A percentile compares a stretch with the other conserved stretches of the same genome.
Conservation (phyloP, 1,140 invertebrate genomes). For the Drusus annulatus region DNA sequence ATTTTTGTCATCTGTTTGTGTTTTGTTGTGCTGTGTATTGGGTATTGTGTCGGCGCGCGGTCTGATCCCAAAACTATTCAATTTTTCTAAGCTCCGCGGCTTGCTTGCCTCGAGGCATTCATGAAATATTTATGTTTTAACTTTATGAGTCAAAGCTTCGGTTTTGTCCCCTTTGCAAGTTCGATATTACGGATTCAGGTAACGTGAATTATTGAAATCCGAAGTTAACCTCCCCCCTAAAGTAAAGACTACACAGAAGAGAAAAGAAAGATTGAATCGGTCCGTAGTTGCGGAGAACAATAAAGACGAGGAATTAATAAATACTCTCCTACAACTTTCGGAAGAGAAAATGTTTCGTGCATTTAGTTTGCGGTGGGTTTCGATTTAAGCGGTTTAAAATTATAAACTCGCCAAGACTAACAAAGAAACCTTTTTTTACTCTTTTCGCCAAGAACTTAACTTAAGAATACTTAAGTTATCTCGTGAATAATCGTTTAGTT, state of each 20-base stretch:
- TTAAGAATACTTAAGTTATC: too few relatives aligned
- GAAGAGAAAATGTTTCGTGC: too few relatives aligned
- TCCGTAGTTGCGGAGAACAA: background rate
- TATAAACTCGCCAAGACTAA: too few relatives aligned
- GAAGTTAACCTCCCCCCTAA: conserved; percentile 17
- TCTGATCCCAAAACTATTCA: background rate
- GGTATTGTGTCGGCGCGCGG: too few relatives aligned
- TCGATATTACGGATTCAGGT: conserved; percentile 50
- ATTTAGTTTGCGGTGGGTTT: too few relatives aligned
- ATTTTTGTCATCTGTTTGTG: too few relatives aligned
- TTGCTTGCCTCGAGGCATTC: conserved; percentile 29
- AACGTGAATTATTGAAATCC: conserved; percentile 50
- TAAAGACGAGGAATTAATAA: conserved; percentile 23
- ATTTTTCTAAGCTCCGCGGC: conserved; percentile 20
- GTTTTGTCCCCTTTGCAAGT: conserved; percentile 46
- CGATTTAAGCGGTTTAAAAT: too few relatives aligned
- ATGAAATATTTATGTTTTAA: conserved; percentile 52
- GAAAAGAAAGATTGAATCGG: conserved; percentile 14
- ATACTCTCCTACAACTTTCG: background rate
- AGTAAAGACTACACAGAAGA: background rate
- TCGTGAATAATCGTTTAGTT: background rate
- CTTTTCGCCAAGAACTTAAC: too few relatives aligned
- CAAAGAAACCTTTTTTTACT: too few relatives aligned
- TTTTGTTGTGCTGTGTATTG: too few relatives aligned
- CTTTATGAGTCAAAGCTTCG: conserved; percentile 45